Evolutionary conservation across 2,888 invertebrate species (phyloP), one percentile per base, ranked within the genome.

Genomic region (Monopis laevigella): DNA sequence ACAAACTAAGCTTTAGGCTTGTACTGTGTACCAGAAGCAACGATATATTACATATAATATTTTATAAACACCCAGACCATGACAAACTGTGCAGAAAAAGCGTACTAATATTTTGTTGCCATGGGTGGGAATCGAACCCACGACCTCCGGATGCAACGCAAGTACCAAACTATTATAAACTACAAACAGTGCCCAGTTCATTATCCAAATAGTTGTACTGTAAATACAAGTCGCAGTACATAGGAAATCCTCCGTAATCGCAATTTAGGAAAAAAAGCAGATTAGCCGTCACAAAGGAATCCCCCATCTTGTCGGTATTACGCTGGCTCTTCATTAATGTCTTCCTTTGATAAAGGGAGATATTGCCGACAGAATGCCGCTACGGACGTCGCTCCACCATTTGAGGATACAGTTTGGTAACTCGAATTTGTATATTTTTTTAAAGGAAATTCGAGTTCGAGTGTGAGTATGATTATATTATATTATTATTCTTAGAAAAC

Each of bases 311-410:
- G 36, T 36, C 36, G 36, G 36, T 24, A 24, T 24, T 24, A 24
- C 24, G 24, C 36, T 36, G 19, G 36, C 36, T 36, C 36, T 36
- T 36, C 36, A 36, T 36, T 36, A 36, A 36, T 36, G 36, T 36
- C 36, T 36, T 36, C 36, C 36, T 36, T 36, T 36, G 36, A 36
- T 36, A 36, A 36, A 36, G 36, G 36, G 21, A 36, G 36, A 36
- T 36, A 36, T 36, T 36, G 36, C 36, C 36, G 36, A 36, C 36
- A 36, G 17, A 34, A 36, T 36, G 21, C 36, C 36, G 16, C 36
- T 19, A 21, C 36, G 36, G 36, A 36, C 36, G 16, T 17, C 36
- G 36, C 36, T 16, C 36, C 14, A 36, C 6, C 36, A 21, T 36
- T 36, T 5, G 8, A 3, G 19, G 11, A 19, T 10, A 7, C 12